phyloP scores from a whole-genome alignment of 2,888 invertebrate genomes.

The Synergus japonicus region DNA sequence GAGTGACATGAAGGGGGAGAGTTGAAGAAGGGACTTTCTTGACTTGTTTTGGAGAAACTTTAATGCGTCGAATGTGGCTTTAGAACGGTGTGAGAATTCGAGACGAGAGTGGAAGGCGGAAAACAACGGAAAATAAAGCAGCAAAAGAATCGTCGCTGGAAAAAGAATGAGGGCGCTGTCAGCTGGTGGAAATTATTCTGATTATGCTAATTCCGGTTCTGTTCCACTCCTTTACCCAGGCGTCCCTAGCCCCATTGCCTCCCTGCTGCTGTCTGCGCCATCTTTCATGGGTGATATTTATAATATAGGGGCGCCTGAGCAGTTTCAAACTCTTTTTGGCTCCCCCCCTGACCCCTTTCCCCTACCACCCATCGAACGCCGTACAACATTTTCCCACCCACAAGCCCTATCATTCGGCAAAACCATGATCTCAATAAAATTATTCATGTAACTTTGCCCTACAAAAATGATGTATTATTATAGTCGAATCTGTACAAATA shows the following conservation, averaged over 20 bases:
- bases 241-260: conserved; percentile 68
- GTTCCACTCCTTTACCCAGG: conserved; percentile 78
- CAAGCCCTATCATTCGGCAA: conserved; percentile 45
- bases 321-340: conserved; percentile 77
- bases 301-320: conserved; percentile 76
- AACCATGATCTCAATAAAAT: conserved; percentile 67
- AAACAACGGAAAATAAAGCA: conserved; percentile 77
- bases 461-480: not conserved
- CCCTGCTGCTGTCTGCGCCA: conserved; percentile 77
- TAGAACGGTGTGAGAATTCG: conserved; percentile 65
- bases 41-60: conserved; percentile 55
- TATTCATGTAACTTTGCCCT: conserved; percentile 63
- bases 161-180: conserved; percentile 81
- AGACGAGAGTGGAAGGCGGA: conserved; percentile 69
- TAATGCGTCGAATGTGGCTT: conserved; percentile 59
- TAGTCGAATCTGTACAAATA: not conserved
- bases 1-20: not conserved
- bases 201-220: conserved; percentile 82
- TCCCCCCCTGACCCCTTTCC: conserved; percentile 55
- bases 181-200: conserved; percentile 83
- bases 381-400: conserved; percentile 49
- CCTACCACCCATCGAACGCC: conserved; percentile 56
- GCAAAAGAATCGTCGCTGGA: conserved; percentile 76
- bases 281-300: conserved; percentile 77
- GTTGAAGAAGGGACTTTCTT: conserved; percentile 50